Base-by-base conservation (phyloP, 2,113 vertebrate species). In the Tretioscincus oriximinensis region DNA sequence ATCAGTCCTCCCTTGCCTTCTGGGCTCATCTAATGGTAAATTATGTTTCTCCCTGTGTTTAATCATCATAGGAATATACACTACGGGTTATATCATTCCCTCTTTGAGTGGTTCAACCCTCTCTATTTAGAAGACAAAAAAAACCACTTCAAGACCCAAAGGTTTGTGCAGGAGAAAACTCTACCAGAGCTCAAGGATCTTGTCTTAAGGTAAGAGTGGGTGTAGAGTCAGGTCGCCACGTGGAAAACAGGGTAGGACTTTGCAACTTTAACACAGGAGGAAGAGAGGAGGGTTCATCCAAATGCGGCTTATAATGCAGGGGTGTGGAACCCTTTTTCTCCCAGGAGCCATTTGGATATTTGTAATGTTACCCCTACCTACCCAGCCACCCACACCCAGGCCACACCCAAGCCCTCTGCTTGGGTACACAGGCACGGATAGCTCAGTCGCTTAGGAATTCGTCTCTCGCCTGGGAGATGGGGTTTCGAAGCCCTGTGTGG, bases 81-180 rank as follows among this genome's bases (percentile, higher is more conserved):
- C 84, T 99, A 96, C 29, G 98, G 98, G 26, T 94, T 99, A 2
- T 99, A 99, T 81, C 96, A 98, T 87, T 99, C 98, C 0, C 90
- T 99, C 61, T 94, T 95, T 54, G 98, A 99, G 82, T 99, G 98
- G 98, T 99, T 99, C 87, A 89, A 99, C 85, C 98, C 98, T 0
- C 92, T 99, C 49, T 99, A 99, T 86, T 88, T 97, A 5, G 84
- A 78, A n/a, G 98, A 99, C 93, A 99, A 99, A 90, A 83, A 95
- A 77, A 95, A 87, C 72, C 89, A 89, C 64, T 98, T 97, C 92
- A 96, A 96, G 92, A 98, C 96, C 0, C 98, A 98, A 87, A 66
- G 93, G 65, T 99, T 97, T 77, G 95, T 99, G 78, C 80, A 24
- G 1, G 76, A 89, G 58, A 99, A 99, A 91, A 89, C 93, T 0